phyloP scores from a whole-genome alignment of 2,797 vertebrate genomes.

The Allobates femoralis region DNA sequence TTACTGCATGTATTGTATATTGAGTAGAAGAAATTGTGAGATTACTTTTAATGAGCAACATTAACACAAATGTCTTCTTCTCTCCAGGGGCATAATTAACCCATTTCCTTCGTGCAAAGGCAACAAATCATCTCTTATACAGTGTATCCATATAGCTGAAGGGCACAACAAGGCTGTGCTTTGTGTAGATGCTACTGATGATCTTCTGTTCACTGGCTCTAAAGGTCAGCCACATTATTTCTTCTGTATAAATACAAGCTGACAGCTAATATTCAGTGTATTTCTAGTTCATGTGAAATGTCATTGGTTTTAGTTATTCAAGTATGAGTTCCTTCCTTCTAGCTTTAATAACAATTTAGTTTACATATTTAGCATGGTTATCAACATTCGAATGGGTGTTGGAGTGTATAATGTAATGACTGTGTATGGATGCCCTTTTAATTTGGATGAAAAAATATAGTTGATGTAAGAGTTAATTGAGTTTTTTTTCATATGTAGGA shows the following conservation, averaged over 20 bases:
- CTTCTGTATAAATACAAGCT: constrained; percentile 30
- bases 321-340: background rate
- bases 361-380: background rate
- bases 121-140: constrained; percentile 76
- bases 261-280: constrained; percentile 38
- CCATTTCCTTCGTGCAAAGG: constrained; percentile 81
- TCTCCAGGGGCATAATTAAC: constrained; percentile 89
- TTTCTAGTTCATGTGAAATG: constrained; percentile 10
- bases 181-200: constrained; percentile 93
- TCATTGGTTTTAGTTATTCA: constrained; percentile 3
- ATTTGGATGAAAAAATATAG: background rate
- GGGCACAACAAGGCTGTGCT: constrained; percentile 95
- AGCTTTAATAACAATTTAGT: background rate
- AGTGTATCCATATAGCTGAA: constrained; percentile 89
- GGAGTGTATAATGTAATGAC: background rate
- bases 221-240: constrained; percentile 82
- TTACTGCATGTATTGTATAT: constrained; percentile 23
- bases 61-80: constrained; percentile 40
- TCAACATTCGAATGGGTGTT: background rate
- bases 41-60: constrained; percentile 42
- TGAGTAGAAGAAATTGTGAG: constrained; percentile 42
- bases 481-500: background rate
- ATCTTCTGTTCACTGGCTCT: constrained; percentile 96
- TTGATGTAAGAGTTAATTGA: too few relatives aligned
- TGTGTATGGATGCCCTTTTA: background rate